A percentile compares a stretch with the other conserved stretches of the same genome.
phyloP scores from a whole-genome alignment of 2,797 vertebrate genomes.

The Geotrypetes seraphini region DNA sequence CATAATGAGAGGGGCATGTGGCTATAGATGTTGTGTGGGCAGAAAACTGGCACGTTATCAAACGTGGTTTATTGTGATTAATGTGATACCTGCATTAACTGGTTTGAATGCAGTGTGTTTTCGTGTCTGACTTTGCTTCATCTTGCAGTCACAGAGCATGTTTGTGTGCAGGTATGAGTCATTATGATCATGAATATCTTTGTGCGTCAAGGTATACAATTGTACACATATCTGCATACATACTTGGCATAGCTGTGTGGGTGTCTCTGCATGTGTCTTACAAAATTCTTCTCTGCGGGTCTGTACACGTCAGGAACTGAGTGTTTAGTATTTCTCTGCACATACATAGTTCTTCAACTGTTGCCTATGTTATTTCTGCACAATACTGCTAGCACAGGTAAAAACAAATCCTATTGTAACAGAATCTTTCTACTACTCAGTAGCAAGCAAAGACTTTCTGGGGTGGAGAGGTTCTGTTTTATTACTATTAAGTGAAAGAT shows the following conservation, averaged over 20 bases:
- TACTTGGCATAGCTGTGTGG: background rate
- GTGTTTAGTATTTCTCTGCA: background rate
- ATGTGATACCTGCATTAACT: constrained; percentile 10
- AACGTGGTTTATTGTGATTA: constrained; percentile 4
- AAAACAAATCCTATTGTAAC: constrained; percentile 8
- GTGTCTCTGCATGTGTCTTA: background rate
- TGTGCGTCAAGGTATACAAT: too few species aligned
- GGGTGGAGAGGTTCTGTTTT: constrained; percentile 19
- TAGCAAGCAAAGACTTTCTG: constrained; percentile 11
- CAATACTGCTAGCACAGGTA: background rate
- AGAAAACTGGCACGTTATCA: constrained; percentile 13
- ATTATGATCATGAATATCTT: too few species aligned
- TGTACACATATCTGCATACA: too few species aligned
- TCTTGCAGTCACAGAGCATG: too few species aligned
- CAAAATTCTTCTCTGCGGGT: background rate
- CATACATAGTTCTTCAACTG: too few species aligned
- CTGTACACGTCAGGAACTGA: background rate
- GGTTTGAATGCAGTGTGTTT: constrained; percentile 19
- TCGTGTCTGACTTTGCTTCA: too few species aligned
- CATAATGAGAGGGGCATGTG: constrained; percentile 8
- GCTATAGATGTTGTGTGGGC: constrained; percentile 19
- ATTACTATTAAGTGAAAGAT: constrained; percentile 21
- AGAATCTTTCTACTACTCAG: constrained; percentile 13
- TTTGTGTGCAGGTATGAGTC: too few species aligned
- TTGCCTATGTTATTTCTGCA: too few species aligned